Conservation (phyloP, 1,140 invertebrate genomes). For the Coptotermes formosanus region DNA sequence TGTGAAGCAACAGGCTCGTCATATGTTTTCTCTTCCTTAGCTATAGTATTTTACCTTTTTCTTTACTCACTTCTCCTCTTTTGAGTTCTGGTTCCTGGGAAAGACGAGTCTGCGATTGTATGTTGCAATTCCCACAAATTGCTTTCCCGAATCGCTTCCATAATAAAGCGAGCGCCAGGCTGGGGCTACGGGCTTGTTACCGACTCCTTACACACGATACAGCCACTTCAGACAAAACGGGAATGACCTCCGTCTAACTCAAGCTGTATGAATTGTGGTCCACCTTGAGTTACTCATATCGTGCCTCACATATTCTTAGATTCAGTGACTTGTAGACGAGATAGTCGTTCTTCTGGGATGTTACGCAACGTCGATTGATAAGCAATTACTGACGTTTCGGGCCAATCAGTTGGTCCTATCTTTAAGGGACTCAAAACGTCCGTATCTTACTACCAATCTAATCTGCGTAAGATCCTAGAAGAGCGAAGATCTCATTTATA, state of each 20-base stretch:
- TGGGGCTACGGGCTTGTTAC: background rate
- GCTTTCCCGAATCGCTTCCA: constrained; percentile 22
- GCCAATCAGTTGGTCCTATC: too few species aligned
- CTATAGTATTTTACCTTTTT: background rate
- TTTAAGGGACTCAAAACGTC: too few species aligned
- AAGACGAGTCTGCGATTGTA: constrained; percentile 17
- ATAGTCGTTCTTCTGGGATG: too few species aligned
- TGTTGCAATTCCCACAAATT: constrained; percentile 27
- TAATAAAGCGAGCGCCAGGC: background rate
- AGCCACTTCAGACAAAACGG: background rate
- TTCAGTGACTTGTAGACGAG: too few species aligned
- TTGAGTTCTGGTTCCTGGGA: background rate
- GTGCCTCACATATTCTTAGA: background rate
- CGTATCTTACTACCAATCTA: too few species aligned
- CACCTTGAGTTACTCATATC: background rate
- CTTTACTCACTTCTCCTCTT: background rate
- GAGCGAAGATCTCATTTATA: too few species aligned
- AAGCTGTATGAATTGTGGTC: background rate
- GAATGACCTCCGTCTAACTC: background rate
- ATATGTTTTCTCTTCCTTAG: background rate
- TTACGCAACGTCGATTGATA: too few species aligned
- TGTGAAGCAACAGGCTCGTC: background rate
- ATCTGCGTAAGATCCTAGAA: too few species aligned
- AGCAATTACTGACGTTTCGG: too few species aligned
- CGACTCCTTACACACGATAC: background rate